Percentiles rank a stretch among this genome's conserved stretches.
Conservation (phyloP, 2,888 invertebrate genomes). For the Anoncus sp. region DNA sequence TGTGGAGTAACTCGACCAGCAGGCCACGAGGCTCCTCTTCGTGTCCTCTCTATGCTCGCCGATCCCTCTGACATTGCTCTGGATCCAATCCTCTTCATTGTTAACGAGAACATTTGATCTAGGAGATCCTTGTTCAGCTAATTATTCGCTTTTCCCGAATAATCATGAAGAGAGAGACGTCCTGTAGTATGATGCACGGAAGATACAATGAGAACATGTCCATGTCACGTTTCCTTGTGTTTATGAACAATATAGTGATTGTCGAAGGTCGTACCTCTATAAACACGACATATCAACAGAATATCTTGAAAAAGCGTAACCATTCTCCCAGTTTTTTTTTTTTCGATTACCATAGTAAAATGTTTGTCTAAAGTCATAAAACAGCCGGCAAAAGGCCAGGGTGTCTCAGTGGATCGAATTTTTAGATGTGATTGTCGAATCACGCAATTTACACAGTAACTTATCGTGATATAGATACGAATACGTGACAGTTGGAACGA, state of each 20-base stretch:
- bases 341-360: neutral
- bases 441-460: slow-evolving; percentile 22
- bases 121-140: slow-evolving; percentile 21
- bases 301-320: neutral
- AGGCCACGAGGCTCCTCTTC: slow-evolving; percentile 18
- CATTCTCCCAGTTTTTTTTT: neutral
- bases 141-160: slow-evolving; percentile 6
- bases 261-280: too few species aligned
- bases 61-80: slow-evolving; percentile 25
- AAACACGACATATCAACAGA: neutral
- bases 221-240: neutral
- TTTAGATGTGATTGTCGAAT: slow-evolving; percentile 28
- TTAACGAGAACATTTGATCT: slow-evolving; percentile 49
- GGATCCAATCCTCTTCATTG: slow-evolving; percentile 39
- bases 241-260: too few species aligned
- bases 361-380: neutral
- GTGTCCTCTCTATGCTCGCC: slow-evolving; percentile 23
- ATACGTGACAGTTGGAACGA: neutral
- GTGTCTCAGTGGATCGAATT: slow-evolving; percentile 1
- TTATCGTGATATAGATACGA: too few species aligned
- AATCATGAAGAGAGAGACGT: slow-evolving; percentile 7
- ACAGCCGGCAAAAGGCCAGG: neutral
- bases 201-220: neutral
- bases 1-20: slow-evolving; percentile 23
- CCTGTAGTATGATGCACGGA: neutral